These are phyloP conservation scores for Phylloscopus trochilus DNA, from an alignment of 2,113 vertebrate genomes.

Conservation along the genomic window DNA sequence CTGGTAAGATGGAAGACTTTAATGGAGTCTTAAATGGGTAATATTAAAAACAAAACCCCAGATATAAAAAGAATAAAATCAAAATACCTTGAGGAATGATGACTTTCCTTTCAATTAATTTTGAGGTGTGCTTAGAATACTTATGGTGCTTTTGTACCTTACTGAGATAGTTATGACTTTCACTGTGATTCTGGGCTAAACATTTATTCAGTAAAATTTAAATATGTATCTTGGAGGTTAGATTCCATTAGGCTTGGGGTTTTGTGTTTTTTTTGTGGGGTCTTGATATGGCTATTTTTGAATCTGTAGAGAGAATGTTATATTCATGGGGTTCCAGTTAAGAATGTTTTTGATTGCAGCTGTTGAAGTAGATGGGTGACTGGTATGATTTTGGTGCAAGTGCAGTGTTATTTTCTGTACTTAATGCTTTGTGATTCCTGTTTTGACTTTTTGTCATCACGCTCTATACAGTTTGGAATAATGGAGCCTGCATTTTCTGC, in stretches of 20 bases:
- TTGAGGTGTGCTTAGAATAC: not conserved
- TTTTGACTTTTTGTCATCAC: not conserved
- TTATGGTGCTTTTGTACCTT: not conserved
- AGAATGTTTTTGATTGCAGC: not conserved
- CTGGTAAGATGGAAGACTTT: slow-evolving; percentile 79
- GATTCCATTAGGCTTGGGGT: not conserved
- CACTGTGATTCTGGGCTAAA: not conserved
- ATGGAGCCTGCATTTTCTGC: not conserved
- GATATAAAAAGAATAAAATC: not conserved
- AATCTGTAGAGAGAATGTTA: not conserved
- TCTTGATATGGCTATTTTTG: not conserved
- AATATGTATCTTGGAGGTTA: not conserved
- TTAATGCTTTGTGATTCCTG: not conserved
- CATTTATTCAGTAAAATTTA: not conserved
- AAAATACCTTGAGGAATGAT: not conserved
- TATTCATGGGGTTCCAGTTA: not conserved
- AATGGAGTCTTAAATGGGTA: not conserved
- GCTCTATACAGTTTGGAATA: not conserved
- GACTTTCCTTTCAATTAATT: not conserved
- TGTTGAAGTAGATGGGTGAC: not conserved
- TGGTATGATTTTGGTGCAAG: not conserved
- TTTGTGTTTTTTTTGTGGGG: not conserved
- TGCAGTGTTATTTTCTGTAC: not conserved
- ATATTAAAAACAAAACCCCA: not conserved
- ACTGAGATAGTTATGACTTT: not conserved